These are phyloP conservation scores for Drosophila histrio DNA, from an alignment of 2,888 invertebrate species.

Conservation along the genomic window DNA sequence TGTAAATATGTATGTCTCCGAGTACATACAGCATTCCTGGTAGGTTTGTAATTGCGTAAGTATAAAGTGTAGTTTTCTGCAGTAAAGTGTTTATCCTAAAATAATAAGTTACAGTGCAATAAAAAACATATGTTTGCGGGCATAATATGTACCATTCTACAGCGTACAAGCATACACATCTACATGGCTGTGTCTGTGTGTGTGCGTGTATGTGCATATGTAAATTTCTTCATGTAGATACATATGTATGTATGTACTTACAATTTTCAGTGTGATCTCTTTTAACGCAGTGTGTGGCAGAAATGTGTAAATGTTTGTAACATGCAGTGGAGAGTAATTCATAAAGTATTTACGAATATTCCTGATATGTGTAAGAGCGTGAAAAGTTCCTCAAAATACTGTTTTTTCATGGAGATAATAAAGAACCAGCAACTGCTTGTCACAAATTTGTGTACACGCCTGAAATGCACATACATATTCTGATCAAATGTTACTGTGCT, in stretches of 20 bases:
- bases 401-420: not conserved
- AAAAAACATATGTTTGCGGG: conserved; percentile 10
- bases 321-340: not conserved
- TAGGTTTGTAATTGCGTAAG: conserved; percentile 11
- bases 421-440: not conserved
- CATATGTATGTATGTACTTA: conserved; percentile 27
- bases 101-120: conserved; percentile 2
- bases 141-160: not conserved
- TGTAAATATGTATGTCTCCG: conserved; percentile 8
- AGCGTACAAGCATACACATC: conserved; percentile 5
- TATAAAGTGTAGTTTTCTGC: not conserved
- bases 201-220: conserved; percentile 19
- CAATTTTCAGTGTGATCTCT: conserved; percentile 19
- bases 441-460: not conserved
- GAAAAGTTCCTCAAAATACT: not conserved
- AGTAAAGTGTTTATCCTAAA: not conserved
- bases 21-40: not conserved
- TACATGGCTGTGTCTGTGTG: not conserved
- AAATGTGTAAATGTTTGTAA: conserved; percentile 9
- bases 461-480: not conserved
- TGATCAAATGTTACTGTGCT: not conserved
- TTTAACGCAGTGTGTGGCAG: conserved; percentile 6
- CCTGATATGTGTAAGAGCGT: not conserved
- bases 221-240: conserved; percentile 18
- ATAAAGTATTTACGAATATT: not conserved